Evolutionary conservation across 2,888 invertebrate species (phyloP).

Genomic region (Thymelicus sylvestris): DNA sequence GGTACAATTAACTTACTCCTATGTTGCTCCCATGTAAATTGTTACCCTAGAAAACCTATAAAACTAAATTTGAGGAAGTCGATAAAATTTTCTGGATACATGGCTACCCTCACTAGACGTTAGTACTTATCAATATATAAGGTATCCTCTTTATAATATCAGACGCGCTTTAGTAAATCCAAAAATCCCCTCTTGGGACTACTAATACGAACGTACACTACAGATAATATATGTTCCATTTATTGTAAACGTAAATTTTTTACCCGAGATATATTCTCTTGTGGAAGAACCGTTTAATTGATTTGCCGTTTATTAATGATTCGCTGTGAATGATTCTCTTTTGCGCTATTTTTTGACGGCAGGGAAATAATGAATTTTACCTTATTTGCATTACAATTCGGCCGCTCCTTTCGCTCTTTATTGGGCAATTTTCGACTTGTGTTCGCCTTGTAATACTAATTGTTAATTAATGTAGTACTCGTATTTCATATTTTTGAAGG

Average conservation of each 20-base stretch:
- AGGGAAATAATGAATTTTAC: slow-evolving; percentile 75
- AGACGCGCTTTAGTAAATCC: too few species aligned
- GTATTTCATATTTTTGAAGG: slow-evolving; percentile 34
- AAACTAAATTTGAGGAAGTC: too few species aligned
- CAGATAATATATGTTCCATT: too few species aligned
- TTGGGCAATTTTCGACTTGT: slow-evolving; percentile 55
- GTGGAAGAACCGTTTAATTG: background rate
- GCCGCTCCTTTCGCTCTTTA: slow-evolving; percentile 62
- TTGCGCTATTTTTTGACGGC: slow-evolving; percentile 66
- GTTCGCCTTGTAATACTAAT: slow-evolving; percentile 47
- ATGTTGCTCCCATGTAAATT: too few species aligned
- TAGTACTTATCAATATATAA: too few species aligned
- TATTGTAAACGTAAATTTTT: background rate
- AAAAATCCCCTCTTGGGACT: too few species aligned
- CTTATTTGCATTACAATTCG: slow-evolving; percentile 79
- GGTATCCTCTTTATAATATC: too few species aligned
- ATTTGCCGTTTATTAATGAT: slow-evolving; percentile 65
- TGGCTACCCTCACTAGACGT: too few species aligned
- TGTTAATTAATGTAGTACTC: slow-evolving; percentile 48
- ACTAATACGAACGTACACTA: too few species aligned
- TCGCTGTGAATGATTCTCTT: slow-evolving; percentile 58
- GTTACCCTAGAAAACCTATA: too few species aligned
- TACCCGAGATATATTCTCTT: background rate
- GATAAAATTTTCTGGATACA: too few species aligned
- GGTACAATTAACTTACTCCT: too few species aligned